These are phyloP conservation scores for Drosophila dunni DNA, from an alignment of 1,140 invertebrate genomes.

Conservation along the genomic window DNA sequence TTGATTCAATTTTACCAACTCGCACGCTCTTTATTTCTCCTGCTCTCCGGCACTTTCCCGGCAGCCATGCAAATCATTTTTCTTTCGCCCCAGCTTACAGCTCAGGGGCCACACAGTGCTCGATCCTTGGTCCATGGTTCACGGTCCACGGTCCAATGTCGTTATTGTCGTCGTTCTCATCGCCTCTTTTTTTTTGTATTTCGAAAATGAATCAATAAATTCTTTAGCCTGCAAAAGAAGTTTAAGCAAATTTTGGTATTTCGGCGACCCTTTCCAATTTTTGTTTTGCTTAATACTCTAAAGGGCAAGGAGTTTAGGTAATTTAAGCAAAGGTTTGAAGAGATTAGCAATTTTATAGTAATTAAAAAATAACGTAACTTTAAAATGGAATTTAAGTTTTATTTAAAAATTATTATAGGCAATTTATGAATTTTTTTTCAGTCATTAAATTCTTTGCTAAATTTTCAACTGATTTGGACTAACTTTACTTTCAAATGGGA, in stretches of 20 bases:
- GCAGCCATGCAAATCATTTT: constrained; percentile 70
- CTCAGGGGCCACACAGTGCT: neutral
- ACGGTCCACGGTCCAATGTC: neutral
- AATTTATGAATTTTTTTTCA: too few relatives aligned
- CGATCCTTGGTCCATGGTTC: neutral
- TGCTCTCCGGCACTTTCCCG: constrained; percentile 12
- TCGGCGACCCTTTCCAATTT: constrained; percentile 1
- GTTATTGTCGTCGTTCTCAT: constrained; percentile 7
- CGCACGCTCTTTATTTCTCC: neutral
- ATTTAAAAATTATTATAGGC: too few relatives aligned
- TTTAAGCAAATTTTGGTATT: constrained; percentile 45
- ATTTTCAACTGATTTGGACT: too few relatives aligned
- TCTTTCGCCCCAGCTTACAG: constrained; percentile 12
- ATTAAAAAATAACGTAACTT: too few relatives aligned
- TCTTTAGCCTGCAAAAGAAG: constrained; percentile 54
- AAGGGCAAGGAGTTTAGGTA: neutral
- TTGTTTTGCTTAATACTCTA: constrained; percentile 1
- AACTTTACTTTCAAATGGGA: too few relatives aligned
- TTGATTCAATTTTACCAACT: constrained; percentile 72
- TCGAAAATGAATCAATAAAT: constrained; percentile 72
- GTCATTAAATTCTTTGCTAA: too few relatives aligned
- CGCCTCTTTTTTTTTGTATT: constrained; percentile 24
- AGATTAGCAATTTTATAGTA: too few relatives aligned
- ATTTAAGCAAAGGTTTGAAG: too few relatives aligned
- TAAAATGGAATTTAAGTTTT: too few relatives aligned